A percentile compares a stretch with the other conserved stretches of the same genome.
phyloP scores from a whole-genome alignment of 1,140 invertebrate genomes.

The Kradibia gibbosae region DNA sequence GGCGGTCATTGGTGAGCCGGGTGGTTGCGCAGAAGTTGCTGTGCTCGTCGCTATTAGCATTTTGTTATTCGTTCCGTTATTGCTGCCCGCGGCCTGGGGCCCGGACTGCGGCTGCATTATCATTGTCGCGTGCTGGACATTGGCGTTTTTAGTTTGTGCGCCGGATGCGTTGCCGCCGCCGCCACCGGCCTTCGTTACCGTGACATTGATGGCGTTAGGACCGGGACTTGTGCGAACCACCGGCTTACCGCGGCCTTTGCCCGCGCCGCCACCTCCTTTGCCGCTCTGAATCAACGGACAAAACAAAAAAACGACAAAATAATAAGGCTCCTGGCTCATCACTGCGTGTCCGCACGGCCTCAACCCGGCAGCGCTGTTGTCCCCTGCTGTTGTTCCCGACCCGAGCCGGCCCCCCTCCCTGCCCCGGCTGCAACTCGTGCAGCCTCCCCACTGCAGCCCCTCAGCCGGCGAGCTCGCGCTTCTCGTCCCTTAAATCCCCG shows the following conservation, averaged over 20 bases:
- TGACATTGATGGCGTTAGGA: slow-evolving; percentile 67
- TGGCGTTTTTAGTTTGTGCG: slow-evolving; percentile 73
- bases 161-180: slow-evolving; percentile 79
- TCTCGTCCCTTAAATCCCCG: too few relatives aligned
- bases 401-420: too few relatives aligned
- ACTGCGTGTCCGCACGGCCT: not conserved
- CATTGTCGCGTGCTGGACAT: slow-evolving; percentile 58
- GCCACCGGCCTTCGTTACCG: slow-evolving; percentile 82
- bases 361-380: not conserved
- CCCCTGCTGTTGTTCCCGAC: not conserved
- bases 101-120: slow-evolving; percentile 54
- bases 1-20: slow-evolving; percentile 66
- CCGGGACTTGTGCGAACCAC: slow-evolving; percentile 77
- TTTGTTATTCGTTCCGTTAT: slow-evolving; percentile 63
- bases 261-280: slow-evolving; percentile 65
- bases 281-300: slow-evolving; percentile 63
- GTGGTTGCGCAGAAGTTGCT: slow-evolving; percentile 63
- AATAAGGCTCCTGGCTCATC: slow-evolving; percentile 33
- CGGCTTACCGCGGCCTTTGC: slow-evolving; percentile 72
- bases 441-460: too few relatives aligned
- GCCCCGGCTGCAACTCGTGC: too few relatives aligned
- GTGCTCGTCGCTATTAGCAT: slow-evolving; percentile 61
- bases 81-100: slow-evolving; percentile 12
- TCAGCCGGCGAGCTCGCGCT: too few relatives aligned
- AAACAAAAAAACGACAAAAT: slow-evolving; percentile 57